A percentile compares a stretch with the other conserved stretches of the same genome.
These are phyloP conservation scores for Eurystomus gularis DNA, from an alignment of 2,113 vertebrate species.

Conservation along the genomic window DNA sequence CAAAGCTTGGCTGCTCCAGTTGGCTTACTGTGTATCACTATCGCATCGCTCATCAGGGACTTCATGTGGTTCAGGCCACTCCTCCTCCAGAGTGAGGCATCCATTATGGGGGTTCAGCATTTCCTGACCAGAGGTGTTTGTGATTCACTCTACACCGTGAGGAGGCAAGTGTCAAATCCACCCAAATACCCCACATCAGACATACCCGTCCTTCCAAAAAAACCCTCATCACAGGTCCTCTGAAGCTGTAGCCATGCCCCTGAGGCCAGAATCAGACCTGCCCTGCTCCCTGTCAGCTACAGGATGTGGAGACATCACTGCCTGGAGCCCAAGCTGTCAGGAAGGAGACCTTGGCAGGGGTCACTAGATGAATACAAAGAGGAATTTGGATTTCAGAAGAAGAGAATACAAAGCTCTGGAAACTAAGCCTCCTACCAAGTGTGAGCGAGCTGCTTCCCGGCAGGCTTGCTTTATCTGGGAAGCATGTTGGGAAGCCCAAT, in stretches of 20 bases:
- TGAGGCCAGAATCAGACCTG: background rate
- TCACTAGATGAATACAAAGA: background rate
- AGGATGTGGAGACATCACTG: background rate
- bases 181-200: background rate
- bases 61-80: background rate
- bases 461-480: background rate
- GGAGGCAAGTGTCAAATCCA: background rate
- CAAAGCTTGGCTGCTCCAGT: background rate
- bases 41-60: background rate
- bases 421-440: background rate
- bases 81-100: background rate
- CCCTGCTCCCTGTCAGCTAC: background rate
- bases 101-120: background rate
- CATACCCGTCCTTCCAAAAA: background rate
- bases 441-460: background rate
- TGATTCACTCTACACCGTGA: background rate
- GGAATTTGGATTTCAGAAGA: constrained; percentile 4
- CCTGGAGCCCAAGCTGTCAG: background rate
- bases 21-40: rapidly evolving
- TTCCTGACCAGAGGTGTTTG: background rate
- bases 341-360: constrained; percentile 7
- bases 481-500: constrained; percentile 6
- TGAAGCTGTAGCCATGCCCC: constrained; percentile 32
- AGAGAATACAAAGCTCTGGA: background rate
- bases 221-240: background rate